A percentile compares a stretch with the other conserved stretches of the same genome.
Conservation (phyloP, 1,140 invertebrate species). For the Orius insidiosus region DNA sequence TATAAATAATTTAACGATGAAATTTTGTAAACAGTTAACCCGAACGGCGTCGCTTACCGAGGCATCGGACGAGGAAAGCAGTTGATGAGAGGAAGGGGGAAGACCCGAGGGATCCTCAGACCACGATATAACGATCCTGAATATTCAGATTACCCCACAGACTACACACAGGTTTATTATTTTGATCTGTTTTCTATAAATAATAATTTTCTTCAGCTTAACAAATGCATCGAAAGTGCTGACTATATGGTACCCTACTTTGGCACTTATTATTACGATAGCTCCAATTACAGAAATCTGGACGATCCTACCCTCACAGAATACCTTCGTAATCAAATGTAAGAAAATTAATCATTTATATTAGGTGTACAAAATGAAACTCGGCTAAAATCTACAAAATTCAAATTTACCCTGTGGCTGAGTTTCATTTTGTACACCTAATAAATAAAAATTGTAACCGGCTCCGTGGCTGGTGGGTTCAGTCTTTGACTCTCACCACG, state of each 20-base stretch:
- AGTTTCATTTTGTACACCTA: too few species aligned
- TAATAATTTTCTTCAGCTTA: constrained; percentile 21
- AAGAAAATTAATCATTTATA: constrained; percentile 27
- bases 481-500: too few species aligned
- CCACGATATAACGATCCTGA: constrained; percentile 26
- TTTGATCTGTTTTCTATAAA: not conserved
- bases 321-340: constrained; percentile 71
- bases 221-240: constrained; percentile 27
- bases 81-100: constrained; percentile 21
- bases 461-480: not conserved
- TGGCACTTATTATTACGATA: constrained; percentile 39
- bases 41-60: constrained; percentile 18
- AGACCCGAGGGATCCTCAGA: constrained; percentile 19
- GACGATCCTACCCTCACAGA: constrained; percentile 47
- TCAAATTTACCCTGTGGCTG: too few species aligned
- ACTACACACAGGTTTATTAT: constrained; percentile 30
- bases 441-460: not conserved
- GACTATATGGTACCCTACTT: constrained; percentile 41
- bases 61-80: constrained; percentile 24
- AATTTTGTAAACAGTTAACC: too few species aligned
- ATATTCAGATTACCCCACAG: constrained; percentile 29
- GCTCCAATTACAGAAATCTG: constrained; percentile 31
- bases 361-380: too few species aligned
- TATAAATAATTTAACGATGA: too few species aligned
- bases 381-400: too few species aligned